A percentile compares a stretch with the other conserved stretches of the same genome.
These are phyloP conservation scores for Muscicapa comitata DNA, from an alignment of 2,797 vertebrate species.

Conservation along the genomic window DNA sequence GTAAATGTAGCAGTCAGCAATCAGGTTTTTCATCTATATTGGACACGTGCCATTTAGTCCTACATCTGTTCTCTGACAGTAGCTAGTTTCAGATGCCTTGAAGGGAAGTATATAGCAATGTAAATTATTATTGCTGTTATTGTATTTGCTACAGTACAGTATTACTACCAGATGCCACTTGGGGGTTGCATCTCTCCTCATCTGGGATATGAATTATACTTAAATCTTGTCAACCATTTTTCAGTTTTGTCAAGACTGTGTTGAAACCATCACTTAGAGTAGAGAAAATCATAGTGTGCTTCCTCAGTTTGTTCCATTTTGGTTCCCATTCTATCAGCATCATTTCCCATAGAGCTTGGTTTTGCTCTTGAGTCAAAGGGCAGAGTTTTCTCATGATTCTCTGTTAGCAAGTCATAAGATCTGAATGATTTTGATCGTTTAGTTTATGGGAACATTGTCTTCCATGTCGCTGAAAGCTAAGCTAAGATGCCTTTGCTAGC, in stretches of 20 bases:
- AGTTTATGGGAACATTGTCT: not conserved
- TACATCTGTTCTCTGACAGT: constrained; percentile 39
- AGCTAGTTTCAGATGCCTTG: constrained; percentile 31
- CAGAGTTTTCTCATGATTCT: constrained; percentile 19
- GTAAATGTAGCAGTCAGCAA: not conserved
- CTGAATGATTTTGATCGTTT: not conserved
- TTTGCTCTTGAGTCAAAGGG: not conserved
- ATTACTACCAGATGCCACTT: constrained; percentile 19
- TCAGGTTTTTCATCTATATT: not conserved
- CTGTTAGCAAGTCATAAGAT: not conserved
- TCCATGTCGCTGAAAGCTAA: not conserved
- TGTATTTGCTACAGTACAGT: constrained; percentile 9
- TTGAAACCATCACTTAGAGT: not conserved
- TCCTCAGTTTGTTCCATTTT: not conserved
- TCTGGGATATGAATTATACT: not conserved
- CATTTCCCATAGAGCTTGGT: not conserved
- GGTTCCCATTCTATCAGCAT: not conserved
- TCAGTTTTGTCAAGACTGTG: not conserved
- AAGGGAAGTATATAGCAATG: not conserved
- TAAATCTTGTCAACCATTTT: not conserved
- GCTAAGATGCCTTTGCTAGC: not conserved
- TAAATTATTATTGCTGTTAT: constrained; percentile 41
- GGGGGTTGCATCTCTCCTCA: not conserved
- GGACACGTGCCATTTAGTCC: not conserved
- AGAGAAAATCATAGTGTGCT: not conserved